Conservation (phyloP, 1,140 invertebrate species). For the Pseudomyrmex dendroicus region DNA sequence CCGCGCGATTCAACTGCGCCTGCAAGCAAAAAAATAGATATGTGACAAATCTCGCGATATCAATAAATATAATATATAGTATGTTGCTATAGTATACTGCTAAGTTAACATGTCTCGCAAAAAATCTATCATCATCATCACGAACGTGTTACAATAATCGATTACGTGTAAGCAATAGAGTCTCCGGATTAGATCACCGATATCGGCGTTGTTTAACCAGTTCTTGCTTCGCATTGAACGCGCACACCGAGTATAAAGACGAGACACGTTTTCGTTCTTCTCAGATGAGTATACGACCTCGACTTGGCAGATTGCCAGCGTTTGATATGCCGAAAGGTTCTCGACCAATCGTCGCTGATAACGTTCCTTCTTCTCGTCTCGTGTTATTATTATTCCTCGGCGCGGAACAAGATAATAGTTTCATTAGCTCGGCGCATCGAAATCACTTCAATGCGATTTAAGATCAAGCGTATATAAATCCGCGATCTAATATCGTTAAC, state of each 20-base stretch:
- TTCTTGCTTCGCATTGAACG: constrained; percentile 5
- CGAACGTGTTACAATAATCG: constrained; percentile 14
- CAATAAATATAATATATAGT: too few relatives aligned
- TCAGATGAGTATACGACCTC: constrained; percentile 64
- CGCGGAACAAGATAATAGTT: constrained; percentile 47
- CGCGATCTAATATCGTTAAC: constrained; percentile 29
- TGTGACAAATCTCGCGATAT: background rate
- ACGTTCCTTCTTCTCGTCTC: constrained; percentile 44
- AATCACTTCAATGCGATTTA: constrained; percentile 32
- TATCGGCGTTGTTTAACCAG: constrained; percentile 26
- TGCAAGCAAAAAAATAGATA: constrained; percentile 39
- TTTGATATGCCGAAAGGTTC: constrained; percentile 64
- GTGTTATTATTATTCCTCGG: constrained; percentile 41
- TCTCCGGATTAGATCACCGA: constrained; percentile 10
- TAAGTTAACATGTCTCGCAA: background rate
- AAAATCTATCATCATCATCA: background rate
- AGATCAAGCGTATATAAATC: constrained; percentile 21
- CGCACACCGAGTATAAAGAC: constrained; percentile 9
- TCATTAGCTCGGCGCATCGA: constrained; percentile 26
- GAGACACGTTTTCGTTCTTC: constrained; percentile 57
- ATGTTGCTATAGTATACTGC: too few relatives aligned
- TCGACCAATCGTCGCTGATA: constrained; percentile 50
- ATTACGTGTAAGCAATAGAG: background rate
- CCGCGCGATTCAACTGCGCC: constrained; percentile 43
- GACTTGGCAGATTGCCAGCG: constrained; percentile 73